phyloP scores from a whole-genome alignment of 2,797 vertebrate genomes.

The Taenioides sp. region DNA sequence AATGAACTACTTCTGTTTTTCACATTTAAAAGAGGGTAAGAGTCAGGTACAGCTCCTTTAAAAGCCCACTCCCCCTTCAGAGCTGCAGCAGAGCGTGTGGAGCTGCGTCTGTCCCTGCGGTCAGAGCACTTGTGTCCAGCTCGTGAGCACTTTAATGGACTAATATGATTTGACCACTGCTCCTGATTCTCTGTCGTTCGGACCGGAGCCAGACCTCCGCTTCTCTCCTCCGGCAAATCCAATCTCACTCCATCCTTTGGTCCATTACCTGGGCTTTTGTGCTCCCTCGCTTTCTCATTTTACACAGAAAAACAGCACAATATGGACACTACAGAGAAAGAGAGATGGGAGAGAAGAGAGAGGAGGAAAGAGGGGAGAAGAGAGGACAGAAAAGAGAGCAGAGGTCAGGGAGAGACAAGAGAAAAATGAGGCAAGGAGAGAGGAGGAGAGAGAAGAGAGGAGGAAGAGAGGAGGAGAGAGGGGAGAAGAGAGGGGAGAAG shows the following conservation, averaged over 20 bases:
- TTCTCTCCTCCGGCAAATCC: neutral
- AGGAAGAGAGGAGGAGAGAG: neutral
- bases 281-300: neutral
- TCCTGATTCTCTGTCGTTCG: neutral
- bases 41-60: too few species aligned
- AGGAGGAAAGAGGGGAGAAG: neutral
- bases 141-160: neutral
- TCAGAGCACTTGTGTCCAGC: too few species aligned
- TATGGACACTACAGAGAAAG: neutral
- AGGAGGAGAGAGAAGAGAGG: neutral
- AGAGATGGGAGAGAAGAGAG: neutral
- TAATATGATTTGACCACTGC: neutral
- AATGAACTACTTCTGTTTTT: too few species aligned
- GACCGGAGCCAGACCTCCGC: neutral
- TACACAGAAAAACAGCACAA: neutral
- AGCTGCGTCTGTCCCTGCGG: too few species aligned
- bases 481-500: neutral
- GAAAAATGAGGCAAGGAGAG: too few species aligned
- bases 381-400: rapidly evolving
- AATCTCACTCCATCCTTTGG: neutral
- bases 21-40: too few species aligned
- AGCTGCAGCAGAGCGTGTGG: too few species aligned
- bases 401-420: neutral
- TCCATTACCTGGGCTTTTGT: neutral
- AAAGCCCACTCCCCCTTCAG: too few species aligned